Percentiles rank a stretch among this genome's conserved stretches.
phyloP scores from a whole-genome alignment of 2,888 invertebrate species.

The Nycteola revayana region DNA sequence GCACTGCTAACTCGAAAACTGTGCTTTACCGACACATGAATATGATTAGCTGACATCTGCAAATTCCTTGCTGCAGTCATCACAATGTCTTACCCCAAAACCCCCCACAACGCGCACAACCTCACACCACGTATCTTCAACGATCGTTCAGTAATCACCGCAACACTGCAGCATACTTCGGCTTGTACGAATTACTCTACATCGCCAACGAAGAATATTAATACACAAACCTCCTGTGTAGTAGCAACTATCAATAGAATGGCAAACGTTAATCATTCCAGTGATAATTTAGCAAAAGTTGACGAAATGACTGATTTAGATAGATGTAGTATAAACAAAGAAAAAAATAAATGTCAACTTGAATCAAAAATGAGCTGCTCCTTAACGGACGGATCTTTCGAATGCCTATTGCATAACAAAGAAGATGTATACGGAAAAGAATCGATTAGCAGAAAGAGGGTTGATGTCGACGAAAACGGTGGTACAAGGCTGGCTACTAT shows the following conservation, averaged over 20 bases:
- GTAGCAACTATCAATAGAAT: constrained; percentile 45
- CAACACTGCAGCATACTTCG: constrained; percentile 8
- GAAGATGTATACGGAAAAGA: constrained; percentile 61
- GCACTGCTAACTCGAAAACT: constrained; percentile 38
- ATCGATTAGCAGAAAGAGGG: constrained; percentile 64
- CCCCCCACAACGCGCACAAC: constrained; percentile 22
- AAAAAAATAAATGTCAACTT: constrained; percentile 48
- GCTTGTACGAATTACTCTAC: constrained; percentile 17
- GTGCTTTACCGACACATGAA: constrained; percentile 34
- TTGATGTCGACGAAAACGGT: constrained; percentile 58
- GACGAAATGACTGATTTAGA: constrained; percentile 69
- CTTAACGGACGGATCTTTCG: constrained; percentile 37
- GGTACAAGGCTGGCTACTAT: constrained; percentile 57
- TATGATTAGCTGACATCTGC: constrained; percentile 68
- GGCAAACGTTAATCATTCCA: constrained; percentile 63
- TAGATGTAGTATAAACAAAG: constrained; percentile 61
- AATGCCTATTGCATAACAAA: constrained; percentile 56
- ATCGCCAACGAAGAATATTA: constrained; percentile 19
- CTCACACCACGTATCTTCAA: constrained; percentile 11
- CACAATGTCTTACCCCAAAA: constrained; percentile 29
- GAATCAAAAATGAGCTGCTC: constrained; percentile 52
- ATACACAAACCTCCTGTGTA: constrained; percentile 31
- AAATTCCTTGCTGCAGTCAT: constrained; percentile 23
- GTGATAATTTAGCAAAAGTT: constrained; percentile 58
- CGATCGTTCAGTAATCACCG: constrained; percentile 19